Conservation (phyloP, 1,140 invertebrate genomes). For the Bombus cullumanus region DNA sequence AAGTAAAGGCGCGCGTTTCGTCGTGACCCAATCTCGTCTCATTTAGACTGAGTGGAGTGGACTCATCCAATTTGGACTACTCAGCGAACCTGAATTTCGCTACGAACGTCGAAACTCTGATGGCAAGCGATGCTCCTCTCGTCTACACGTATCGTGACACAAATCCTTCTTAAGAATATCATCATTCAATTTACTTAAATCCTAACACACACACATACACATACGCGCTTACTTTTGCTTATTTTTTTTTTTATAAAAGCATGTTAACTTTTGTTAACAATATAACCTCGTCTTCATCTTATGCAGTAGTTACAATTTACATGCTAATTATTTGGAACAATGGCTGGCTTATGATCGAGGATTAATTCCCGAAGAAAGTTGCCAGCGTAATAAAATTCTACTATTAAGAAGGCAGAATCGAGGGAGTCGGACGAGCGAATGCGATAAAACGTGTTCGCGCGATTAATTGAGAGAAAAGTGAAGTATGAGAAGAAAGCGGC, state of each 20-base stretch:
- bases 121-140: background rate
- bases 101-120: background rate
- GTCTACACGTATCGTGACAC: background rate
- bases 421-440: background rate
- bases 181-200: background rate
- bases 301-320: background rate
- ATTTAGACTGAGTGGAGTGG: conserved; percentile 20
- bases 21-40: conserved; percentile 33
- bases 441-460: conserved; percentile 34
- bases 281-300: too few relatives aligned
- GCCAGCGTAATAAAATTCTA: background rate
- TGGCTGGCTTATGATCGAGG: background rate
- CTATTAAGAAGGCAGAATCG: background rate
- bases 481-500: conserved; percentile 28
- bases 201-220: too few relatives aligned
- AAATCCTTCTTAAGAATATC: background rate
- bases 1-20: conserved; percentile 11
- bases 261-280: background rate
- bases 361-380: conserved; percentile 29
- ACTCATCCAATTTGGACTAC: conserved; percentile 34
- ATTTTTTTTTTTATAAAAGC: too few relatives aligned
- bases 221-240: too few relatives aligned
- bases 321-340: background rate
- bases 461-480: conserved; percentile 45
- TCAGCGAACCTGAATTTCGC: conserved; percentile 23